Conservation (phyloP, 2,797 vertebrate genomes). For the Macroramphosus scolopax region DNA sequence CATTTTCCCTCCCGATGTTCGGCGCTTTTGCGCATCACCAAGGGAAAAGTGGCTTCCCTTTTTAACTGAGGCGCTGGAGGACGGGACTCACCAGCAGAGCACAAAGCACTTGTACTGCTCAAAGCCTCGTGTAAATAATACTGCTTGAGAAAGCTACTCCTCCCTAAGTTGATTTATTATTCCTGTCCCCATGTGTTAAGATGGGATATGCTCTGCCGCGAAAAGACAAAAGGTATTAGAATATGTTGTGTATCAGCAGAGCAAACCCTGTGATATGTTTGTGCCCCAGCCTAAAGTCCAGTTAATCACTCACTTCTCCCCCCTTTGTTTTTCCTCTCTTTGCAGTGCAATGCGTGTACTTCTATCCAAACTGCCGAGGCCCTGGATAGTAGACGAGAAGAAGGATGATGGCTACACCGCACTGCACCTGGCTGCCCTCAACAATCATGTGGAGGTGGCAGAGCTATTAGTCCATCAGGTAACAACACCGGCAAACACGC, state of each 20-base stretch:
- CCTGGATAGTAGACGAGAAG: conserved; percentile 99
- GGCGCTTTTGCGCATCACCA: conserved; percentile 54
- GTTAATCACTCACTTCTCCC: conserved; percentile 10
- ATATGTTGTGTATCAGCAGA: conserved; percentile 42
- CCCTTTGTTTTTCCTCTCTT: background rate
- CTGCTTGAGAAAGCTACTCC: conserved; percentile 52
- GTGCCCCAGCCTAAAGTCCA: conserved; percentile 14
- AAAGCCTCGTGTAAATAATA: conserved; percentile 62
- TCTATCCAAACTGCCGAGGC: conserved; percentile 93
- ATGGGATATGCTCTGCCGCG: conserved; percentile 51
- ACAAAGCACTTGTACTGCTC: conserved; percentile 32
- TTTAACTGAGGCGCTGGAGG: conserved; percentile 41
- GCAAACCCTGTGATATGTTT: conserved; percentile 32
- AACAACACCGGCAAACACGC: too few species aligned
- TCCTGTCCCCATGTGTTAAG: conserved; percentile 55
- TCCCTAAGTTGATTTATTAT: conserved; percentile 62
- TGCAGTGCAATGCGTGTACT: conserved; percentile 95
- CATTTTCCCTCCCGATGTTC: conserved; percentile 56
- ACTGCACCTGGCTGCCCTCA: conserved; percentile 95
- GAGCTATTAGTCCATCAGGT: conserved; percentile 99
- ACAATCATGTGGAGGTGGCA: conserved; percentile 99
- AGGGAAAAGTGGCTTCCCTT: conserved; percentile 45
- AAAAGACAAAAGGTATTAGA: conserved; percentile 25
- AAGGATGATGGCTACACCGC: conserved; percentile 99
- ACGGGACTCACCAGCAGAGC: conserved; percentile 25